Evolutionary conservation across 2,113 vertebrate genomes (phyloP), one percentile per base, ranked within the genome.

Genomic region (Campylomormyrus numenius): DNA sequence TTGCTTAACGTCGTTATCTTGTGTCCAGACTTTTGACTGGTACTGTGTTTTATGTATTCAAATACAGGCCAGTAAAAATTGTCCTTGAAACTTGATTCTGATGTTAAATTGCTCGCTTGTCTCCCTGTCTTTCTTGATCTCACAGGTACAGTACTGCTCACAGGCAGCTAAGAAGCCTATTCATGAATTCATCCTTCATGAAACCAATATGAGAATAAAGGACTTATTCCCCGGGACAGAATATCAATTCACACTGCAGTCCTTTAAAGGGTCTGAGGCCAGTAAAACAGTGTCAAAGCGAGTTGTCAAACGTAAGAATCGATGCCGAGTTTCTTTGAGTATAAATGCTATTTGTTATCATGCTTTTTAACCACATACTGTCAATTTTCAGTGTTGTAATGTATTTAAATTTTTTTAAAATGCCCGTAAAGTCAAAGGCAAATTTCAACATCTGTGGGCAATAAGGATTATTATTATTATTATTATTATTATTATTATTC

Each of bases 181-280:
- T 90, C 88, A 89, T 88, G 92, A 93, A 87, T 90, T 92, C 90
- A 92, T 90, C 53, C 49, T 95, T 89, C 85, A 86, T 89, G 91
- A 89, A 11, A 95, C 89, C 91, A 96, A 93, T 92, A 90, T 94
- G 92, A 94, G 94, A 91, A 94, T 97, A 89, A 96, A 93, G 93
- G 95, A 96, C 91, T 91, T 97, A 92, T 92, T 88, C 6, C 95
- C 97, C 1, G 97, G 96, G 39, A 94, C 93, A 90, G 96, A 97
- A 89, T 98, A 97, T 11, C 9, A 93, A 15, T 94, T 99, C 93
- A 94, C 94, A 52, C 88, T 98, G 92, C 96, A 94, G 91, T 97
- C 96, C 85, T 45, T 96, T 90, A 95, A 95, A 94, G 95, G 94
- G 85, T 92, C 92, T 90, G 96, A 97, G 93, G 91, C 48, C 21